These are phyloP conservation scores for Prunella himalayana DNA, from an alignment of 2,113 vertebrate genomes.

Conservation along the genomic window DNA sequence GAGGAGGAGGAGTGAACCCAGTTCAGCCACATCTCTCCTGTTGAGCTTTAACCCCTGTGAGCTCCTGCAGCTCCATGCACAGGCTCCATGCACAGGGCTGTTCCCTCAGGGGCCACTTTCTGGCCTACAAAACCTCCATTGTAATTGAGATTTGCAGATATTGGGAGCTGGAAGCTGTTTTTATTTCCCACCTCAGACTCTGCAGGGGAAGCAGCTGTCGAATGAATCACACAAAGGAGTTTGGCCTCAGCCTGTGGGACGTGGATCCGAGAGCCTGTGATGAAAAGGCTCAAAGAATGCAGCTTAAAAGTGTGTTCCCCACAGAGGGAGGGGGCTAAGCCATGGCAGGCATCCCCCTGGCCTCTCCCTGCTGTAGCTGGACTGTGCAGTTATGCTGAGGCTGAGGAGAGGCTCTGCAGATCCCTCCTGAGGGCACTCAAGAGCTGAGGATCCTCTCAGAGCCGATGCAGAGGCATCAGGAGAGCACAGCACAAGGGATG, in stretches of 20 bases:
- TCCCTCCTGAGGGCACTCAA: neutral
- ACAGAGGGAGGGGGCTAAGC: neutral
- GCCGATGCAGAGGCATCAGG: neutral
- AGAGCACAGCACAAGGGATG: accelerated
- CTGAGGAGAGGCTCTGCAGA: neutral
- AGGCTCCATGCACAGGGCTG: neutral
- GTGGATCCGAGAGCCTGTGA: neutral
- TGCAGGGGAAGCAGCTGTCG: neutral
- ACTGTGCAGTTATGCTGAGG: neutral
- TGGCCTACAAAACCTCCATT: neutral
- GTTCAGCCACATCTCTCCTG: neutral
- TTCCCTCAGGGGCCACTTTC: neutral
- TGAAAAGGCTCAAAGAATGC: neutral
- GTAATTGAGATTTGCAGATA: neutral
- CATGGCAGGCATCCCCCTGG: neutral
- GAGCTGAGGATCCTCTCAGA: neutral
- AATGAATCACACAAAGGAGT: neutral
- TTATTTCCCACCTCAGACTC: neutral
- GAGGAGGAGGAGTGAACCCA: neutral
- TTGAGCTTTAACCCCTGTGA: neutral
- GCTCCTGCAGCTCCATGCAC: neutral
- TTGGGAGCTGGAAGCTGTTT: neutral
- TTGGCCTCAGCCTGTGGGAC: neutral
- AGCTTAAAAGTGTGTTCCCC: neutral
- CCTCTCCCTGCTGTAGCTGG: neutral